Conservation (phyloP, 2,888 invertebrate genomes). For the Acanthoscelides obtectus region DNA sequence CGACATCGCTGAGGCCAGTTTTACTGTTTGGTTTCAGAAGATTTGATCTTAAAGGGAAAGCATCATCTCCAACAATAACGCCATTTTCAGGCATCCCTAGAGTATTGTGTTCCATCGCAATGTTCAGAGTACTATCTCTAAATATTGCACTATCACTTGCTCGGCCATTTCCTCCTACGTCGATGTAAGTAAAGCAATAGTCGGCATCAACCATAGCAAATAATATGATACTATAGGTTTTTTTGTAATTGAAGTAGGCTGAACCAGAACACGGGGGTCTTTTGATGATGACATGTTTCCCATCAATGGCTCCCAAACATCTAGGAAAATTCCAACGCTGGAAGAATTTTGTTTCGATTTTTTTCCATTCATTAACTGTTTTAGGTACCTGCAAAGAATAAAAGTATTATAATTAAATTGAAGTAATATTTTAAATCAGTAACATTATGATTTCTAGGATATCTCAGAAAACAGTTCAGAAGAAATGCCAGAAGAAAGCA, state of each 20-base stretch:
- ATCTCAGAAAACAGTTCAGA: slow-evolving; percentile 1
- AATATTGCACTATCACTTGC: no score
- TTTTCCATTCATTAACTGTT: slow-evolving; percentile 7
- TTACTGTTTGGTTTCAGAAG: slow-evolving; percentile 1
- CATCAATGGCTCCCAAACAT: slow-evolving; percentile 34
- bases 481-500: background rate
- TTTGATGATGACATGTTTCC: slow-evolving; percentile 34
- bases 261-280: slow-evolving; percentile 28
- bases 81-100: background rate
- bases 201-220: slow-evolving; percentile 38
- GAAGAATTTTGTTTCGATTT: slow-evolving; percentile 2
- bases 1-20: background rate
- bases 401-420: no score
- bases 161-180: no score
- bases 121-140: no score
- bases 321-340: slow-evolving; percentile 28
- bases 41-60: background rate
- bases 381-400: slow-evolving; percentile 6
- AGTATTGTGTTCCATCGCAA: background rate
- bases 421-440: background rate
- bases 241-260: slow-evolving; percentile 36
- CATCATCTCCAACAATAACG: background rate
- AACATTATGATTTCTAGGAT: slow-evolving; percentile 4
- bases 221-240: slow-evolving; percentile 34
- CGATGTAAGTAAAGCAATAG: no score